phyloP scores from a whole-genome alignment of 2,888 invertebrate species.

The Polymixis lichenea region DNA sequence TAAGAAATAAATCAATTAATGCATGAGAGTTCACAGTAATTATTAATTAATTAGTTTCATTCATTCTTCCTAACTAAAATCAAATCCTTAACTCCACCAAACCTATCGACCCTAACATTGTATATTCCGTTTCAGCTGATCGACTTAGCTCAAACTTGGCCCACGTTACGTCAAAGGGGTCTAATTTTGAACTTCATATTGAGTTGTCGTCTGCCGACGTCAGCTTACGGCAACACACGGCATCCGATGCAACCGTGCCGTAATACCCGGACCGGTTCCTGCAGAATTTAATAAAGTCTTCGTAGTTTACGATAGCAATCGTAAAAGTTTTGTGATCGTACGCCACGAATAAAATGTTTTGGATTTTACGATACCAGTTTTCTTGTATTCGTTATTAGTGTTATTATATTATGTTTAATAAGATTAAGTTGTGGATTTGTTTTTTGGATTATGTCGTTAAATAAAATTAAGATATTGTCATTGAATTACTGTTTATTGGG shows the following conservation, averaged over 20 bases:
- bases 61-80: not conserved
- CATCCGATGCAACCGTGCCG: conserved; percentile 51
- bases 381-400: conserved; percentile 45
- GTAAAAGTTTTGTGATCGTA: conserved; percentile 77
- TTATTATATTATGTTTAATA: conserved; percentile 40
- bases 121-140: conserved; percentile 30
- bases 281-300: conserved; percentile 82
- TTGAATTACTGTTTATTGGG: conserved; percentile 5
- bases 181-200: conserved; percentile 64
- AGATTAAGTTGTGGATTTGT: conserved; percentile 33
- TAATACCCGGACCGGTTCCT: conserved; percentile 67
- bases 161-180: conserved; percentile 51
- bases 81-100: not conserved
- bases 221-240: conserved; percentile 42
- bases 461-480: conserved; percentile 8
- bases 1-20: not conserved
- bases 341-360: conserved; percentile 70
- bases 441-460: conserved; percentile 38
- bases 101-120: conserved; percentile 14
- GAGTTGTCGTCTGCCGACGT: conserved; percentile 55
- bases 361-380: conserved; percentile 60
- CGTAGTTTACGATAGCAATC: conserved; percentile 78
- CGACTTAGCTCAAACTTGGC: conserved; percentile 52
- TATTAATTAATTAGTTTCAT: too few relatives aligned
- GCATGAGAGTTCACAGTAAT: not conserved